Percentiles rank a stretch among this genome's conserved stretches.
Conservation (phyloP, 2,113 vertebrate species). For the Murina feae region DNA sequence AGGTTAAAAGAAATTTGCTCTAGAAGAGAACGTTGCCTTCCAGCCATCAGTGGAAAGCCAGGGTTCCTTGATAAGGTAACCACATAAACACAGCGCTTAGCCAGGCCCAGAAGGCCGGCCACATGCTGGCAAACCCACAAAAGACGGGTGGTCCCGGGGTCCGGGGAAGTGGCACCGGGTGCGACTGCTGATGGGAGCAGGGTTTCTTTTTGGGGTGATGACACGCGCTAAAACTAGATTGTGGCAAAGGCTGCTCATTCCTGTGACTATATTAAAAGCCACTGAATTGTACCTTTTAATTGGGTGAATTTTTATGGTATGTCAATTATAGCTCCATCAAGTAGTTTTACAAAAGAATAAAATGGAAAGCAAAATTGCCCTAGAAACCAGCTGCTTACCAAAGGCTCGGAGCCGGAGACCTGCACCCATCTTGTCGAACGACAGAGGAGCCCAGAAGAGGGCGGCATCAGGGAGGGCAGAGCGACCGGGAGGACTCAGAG, state of each 20-base stretch:
- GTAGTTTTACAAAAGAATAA: neutral
- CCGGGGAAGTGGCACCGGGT: accelerated
- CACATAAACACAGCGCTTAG: no score
- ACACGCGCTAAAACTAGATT: neutral
- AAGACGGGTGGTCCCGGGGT: neutral
- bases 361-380: neutral
- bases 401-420: neutral
- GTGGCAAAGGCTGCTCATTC: neutral
- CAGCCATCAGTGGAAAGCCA: neutral
- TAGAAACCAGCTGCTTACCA: neutral
- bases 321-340: neutral
- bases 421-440: accelerated
- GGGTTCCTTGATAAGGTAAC: neutral
- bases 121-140: neutral
- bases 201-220: neutral
- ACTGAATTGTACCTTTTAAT: neutral
- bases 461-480: accelerated
- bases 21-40: neutral
- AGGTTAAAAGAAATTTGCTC: neutral
- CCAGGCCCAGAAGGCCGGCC: neutral
- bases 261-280: neutral
- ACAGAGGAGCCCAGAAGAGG: neutral
- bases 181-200: accelerated
- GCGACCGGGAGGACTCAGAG: neutral
- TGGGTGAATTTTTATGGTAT: neutral